These are phyloP conservation scores for Cyphomyrus discorhynchus DNA, from an alignment of 2,113 vertebrate species.

Conservation along the genomic window DNA sequence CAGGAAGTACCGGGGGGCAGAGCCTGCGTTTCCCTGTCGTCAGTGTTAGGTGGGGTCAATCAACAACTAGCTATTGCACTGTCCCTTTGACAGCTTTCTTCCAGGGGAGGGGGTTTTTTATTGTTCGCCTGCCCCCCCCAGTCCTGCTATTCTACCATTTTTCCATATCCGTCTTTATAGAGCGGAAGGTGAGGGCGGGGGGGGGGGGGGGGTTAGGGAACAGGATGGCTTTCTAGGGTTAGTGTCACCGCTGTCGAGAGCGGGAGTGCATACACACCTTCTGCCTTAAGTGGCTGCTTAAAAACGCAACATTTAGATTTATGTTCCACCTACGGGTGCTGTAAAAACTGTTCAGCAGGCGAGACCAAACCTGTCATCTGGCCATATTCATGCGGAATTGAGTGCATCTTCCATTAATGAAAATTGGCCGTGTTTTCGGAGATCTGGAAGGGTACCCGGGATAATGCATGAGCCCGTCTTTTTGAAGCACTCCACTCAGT, in stretches of 20 bases:
- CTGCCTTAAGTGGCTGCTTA: conserved; percentile 4
- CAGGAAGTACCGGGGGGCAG: not conserved
- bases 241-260: not conserved
- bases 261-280: not conserved
- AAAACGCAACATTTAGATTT: not conserved
- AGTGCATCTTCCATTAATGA: conserved; percentile 13
- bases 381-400: not conserved
- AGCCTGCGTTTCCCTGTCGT: not conserved
- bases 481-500: not conserved
- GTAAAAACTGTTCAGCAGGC: not conserved
- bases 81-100: not conserved
- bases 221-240: not conserved
- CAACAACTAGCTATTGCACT: not conserved
- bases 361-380: not conserved
- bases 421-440: conserved; percentile 9
- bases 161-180: too few species aligned
- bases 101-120: not conserved
- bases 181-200: too few species aligned
- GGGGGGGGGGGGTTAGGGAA: not conserved
- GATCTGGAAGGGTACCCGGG: not conserved
- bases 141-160: too few species aligned
- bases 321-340: not conserved
- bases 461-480: not conserved
- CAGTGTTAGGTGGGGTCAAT: not conserved
- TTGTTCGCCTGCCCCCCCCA: too few species aligned